Percentiles rank a stretch among this genome's conserved stretches.
Evolutionary conservation across 2,113 vertebrate species (phyloP).

Genomic region (Panurus biarmicus): DNA sequence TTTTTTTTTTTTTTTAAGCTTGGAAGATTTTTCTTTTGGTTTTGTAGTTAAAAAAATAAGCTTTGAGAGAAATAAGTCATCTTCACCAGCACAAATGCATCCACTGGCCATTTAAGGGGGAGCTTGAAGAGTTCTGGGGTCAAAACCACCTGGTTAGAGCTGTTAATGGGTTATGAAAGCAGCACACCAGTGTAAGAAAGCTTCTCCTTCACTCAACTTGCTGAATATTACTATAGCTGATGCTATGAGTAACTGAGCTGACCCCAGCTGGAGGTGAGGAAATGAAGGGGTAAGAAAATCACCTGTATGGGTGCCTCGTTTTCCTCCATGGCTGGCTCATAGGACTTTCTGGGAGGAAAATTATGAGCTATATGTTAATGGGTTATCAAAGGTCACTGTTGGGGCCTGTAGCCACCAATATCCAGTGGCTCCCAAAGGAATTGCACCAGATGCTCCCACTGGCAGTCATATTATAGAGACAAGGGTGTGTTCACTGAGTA

Average conservation of each 20-base stretch:
- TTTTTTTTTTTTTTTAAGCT: not conserved
- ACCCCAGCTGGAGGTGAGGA: not conserved
- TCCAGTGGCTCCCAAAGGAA: not conserved
- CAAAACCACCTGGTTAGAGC: not conserved
- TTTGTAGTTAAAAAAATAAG: not conserved
- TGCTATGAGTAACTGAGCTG: not conserved
- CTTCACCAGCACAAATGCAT: not conserved
- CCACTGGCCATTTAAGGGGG: not conserved
- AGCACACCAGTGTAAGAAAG: not conserved
- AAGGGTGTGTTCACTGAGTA: not conserved
- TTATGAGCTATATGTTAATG: not conserved
- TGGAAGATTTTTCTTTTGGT: not conserved
- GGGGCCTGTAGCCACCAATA: not conserved
- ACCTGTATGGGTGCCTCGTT: not conserved
- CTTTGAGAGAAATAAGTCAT: not conserved
- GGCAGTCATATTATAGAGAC: not conserved
- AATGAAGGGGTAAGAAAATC: not conserved
- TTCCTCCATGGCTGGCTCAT: not conserved
- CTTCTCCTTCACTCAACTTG: not conserved
- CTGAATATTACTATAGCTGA: not conserved
- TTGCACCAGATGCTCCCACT: not conserved
- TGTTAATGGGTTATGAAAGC: not conserved
- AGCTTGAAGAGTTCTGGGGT: not conserved
- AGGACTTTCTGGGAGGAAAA: not conserved
- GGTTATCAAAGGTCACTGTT: not conserved